phyloP scores from a whole-genome alignment of 2,797 vertebrate genomes.

The Crocodylus rhombifer region DNA sequence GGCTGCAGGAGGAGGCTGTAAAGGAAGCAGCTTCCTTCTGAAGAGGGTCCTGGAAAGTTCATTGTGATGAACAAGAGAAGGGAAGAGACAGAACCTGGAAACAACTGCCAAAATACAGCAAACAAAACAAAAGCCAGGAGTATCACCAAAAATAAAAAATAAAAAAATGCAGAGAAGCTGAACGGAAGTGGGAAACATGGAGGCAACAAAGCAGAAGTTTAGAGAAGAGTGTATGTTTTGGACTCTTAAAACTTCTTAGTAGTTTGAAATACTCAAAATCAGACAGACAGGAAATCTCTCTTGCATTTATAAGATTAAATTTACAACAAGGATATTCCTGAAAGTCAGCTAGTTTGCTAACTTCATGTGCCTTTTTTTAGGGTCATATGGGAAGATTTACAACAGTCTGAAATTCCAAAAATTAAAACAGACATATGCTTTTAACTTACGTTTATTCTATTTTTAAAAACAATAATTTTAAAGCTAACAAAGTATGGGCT shows the following conservation, averaged over 20 bases:
- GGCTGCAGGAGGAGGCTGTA: not conserved
- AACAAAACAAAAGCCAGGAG: not conserved
- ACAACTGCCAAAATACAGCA: not conserved
- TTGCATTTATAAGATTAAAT: not conserved
- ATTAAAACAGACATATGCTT: not conserved
- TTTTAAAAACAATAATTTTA: not conserved
- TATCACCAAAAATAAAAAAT: not conserved
- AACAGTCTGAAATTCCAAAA: not conserved
- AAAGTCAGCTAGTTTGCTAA: not conserved
- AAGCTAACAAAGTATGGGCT: not conserved
- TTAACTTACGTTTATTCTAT: too few species aligned
- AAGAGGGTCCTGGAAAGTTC: not conserved
- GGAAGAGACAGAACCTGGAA: not conserved
- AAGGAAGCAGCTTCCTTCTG: not conserved
- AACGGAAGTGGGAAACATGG: too few species aligned
- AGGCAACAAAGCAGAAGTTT: not conserved
- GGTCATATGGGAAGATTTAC: too few species aligned
- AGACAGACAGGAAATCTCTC: not conserved
- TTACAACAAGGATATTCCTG: not conserved
- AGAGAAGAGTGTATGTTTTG: not conserved
- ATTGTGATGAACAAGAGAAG: not conserved
- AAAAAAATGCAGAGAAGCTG: not conserved
- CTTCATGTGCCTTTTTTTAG: not conserved
- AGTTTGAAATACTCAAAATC: not conserved
- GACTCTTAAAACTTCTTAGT: not conserved